Evolutionary conservation across 2,113 vertebrate genomes (phyloP).

Genomic region (Symphodus melops): DNA sequence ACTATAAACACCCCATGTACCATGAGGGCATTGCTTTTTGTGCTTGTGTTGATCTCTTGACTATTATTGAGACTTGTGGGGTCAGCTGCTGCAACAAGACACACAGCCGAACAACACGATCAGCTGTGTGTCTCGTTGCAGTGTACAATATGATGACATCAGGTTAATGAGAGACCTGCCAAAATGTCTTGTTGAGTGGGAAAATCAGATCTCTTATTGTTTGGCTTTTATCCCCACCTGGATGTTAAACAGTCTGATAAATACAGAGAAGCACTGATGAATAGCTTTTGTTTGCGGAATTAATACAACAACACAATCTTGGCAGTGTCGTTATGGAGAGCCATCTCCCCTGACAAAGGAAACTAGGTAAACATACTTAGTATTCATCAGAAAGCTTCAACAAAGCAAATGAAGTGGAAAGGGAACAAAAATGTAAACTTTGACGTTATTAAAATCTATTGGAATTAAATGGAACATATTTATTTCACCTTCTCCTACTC

Average conservation of each 20-base stretch:
- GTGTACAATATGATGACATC: conserved; percentile 60
- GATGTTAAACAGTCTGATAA: conserved; percentile 59
- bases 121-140: conserved; percentile 19
- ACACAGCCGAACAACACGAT: conserved; percentile 40
- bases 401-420: conserved; percentile 73
- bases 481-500: conserved; percentile 73
- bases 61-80: neutral
- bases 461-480: conserved; percentile 77
- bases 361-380: conserved; percentile 78
- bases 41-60: conserved; percentile 9
- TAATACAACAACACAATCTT: conserved; percentile 76
- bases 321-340: conserved; percentile 69
- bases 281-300: conserved; percentile 79
- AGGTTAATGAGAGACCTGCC: conserved; percentile 59
- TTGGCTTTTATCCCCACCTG: conserved; percentile 58
- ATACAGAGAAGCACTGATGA: conserved; percentile 72
- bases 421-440: conserved; percentile 63
- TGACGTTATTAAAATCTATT: conserved; percentile 77
- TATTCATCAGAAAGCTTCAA: conserved; percentile 79
- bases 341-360: conserved; percentile 68
- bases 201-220: conserved; percentile 61
- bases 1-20: neutral
- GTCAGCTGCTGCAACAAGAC: neutral
- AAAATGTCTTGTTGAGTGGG: conserved; percentile 50
- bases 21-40: neutral